Evolutionary conservation across 2,888 invertebrate species (phyloP).

Genomic region (Minunthozetes semirufus): DNA sequence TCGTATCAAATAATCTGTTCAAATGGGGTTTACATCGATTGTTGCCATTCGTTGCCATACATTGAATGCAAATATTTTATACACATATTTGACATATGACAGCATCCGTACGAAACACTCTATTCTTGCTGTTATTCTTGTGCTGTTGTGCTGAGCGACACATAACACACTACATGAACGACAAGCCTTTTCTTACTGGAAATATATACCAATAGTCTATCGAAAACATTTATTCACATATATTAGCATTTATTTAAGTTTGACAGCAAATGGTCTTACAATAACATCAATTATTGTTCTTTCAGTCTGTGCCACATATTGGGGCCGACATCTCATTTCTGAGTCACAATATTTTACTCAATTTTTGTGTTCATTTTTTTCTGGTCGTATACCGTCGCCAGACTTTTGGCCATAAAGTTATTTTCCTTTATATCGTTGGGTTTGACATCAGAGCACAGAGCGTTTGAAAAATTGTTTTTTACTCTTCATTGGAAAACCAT

Average conservation of each 20-base stretch:
- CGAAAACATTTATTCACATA: constrained; percentile 7
- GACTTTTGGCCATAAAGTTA: not conserved
- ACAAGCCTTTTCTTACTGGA: not conserved
- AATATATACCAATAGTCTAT: not conserved
- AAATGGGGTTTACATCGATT: not conserved
- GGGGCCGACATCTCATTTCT: not conserved
- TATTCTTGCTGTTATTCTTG: too few relatives aligned
- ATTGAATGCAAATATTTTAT: not conserved
- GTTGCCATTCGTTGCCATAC: not conserved
- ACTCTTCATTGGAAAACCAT: not conserved
- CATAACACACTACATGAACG: too few relatives aligned
- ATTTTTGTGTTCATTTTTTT: not conserved
- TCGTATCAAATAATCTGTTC: not conserved
- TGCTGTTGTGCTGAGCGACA: not conserved
- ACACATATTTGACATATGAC: not conserved
- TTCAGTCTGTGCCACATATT: not conserved
- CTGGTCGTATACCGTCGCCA: not conserved
- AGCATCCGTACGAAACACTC: not conserved
- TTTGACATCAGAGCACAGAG: not conserved
- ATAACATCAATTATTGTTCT: constrained; percentile 20
- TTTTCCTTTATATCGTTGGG: not conserved
- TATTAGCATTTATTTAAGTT: constrained; percentile 21
- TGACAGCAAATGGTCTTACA: constrained; percentile 24
- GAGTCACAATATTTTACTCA: not conserved
- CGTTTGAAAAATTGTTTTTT: constrained; percentile 20